These are phyloP conservation scores for Corythucha ciliata DNA, from an alignment of 2,888 invertebrate species.

Conservation along the genomic window DNA sequence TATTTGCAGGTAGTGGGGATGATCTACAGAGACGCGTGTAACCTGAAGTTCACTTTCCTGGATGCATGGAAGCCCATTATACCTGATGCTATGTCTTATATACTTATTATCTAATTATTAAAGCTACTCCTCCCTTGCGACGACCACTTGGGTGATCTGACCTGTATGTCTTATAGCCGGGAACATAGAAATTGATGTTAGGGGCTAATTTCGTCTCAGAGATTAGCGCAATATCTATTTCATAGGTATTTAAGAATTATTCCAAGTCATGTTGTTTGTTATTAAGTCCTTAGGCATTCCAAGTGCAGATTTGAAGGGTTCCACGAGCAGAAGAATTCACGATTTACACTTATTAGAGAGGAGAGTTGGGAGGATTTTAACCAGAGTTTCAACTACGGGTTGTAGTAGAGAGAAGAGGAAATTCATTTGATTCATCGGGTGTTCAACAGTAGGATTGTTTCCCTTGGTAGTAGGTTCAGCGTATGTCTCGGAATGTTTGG, in stretches of 20 bases:
- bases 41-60: slow-evolving; percentile 6
- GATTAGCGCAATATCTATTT: background rate
- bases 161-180: background rate
- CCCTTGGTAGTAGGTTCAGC: too few species aligned
- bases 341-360: too few species aligned
- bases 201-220: slow-evolving; percentile 7
- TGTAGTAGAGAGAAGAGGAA: too few species aligned
- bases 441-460: too few species aligned
- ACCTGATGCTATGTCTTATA: background rate
- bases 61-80: background rate
- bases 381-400: too few species aligned
- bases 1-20: background rate
- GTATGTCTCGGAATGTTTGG: too few species aligned
- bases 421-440: too few species aligned
- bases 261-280: background rate
- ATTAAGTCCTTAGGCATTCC: background rate
- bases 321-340: slow-evolving; percentile 5
- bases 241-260: background rate
- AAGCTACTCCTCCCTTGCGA: background rate
- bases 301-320: slow-evolving; percentile 3
- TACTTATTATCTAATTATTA: too few species aligned
- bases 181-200: background rate
- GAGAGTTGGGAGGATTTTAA: too few species aligned
- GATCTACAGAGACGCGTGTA: background rate
- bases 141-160: slow-evolving; percentile 4